Conservation (phyloP, 2,888 invertebrate species). For the Rotaria sp. region DNA sequence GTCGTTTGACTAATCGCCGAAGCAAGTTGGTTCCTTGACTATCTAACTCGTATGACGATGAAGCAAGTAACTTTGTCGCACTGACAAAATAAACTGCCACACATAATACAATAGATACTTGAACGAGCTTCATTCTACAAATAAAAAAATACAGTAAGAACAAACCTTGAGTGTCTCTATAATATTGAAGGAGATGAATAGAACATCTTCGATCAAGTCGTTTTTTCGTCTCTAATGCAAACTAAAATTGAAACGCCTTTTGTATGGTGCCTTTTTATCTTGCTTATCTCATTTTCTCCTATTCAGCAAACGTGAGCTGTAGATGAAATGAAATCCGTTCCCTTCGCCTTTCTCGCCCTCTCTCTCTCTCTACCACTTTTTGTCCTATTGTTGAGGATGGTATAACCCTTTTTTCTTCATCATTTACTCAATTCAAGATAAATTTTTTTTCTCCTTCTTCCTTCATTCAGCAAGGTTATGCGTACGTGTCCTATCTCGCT, state of each 20-base stretch:
- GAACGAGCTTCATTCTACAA: neutral
- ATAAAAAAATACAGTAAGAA: neutral
- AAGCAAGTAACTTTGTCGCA: neutral
- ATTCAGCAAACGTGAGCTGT: neutral
- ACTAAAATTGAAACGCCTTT: neutral
- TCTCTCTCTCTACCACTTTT: neutral
- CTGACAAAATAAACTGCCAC: neutral
- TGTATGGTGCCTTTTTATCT: constrained; percentile 1
- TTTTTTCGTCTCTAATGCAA: neutral
- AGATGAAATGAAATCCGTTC: neutral
- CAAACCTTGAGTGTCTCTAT: neutral
- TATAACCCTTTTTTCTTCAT: neutral
- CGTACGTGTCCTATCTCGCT: neutral
- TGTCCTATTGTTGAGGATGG: neutral
- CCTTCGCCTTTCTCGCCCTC: neutral
- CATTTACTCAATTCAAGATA: neutral
- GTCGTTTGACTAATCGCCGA: neutral
- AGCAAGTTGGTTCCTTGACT: neutral
- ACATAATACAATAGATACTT: neutral
- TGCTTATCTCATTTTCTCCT: neutral
- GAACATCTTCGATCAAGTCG: neutral
- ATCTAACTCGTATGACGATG: neutral
- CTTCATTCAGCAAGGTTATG: neutral
- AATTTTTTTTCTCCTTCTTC: neutral
- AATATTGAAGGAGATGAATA: neutral